Conservation (phyloP, 2,888 invertebrate genomes). For the Schizotus pectinicornis region DNA sequence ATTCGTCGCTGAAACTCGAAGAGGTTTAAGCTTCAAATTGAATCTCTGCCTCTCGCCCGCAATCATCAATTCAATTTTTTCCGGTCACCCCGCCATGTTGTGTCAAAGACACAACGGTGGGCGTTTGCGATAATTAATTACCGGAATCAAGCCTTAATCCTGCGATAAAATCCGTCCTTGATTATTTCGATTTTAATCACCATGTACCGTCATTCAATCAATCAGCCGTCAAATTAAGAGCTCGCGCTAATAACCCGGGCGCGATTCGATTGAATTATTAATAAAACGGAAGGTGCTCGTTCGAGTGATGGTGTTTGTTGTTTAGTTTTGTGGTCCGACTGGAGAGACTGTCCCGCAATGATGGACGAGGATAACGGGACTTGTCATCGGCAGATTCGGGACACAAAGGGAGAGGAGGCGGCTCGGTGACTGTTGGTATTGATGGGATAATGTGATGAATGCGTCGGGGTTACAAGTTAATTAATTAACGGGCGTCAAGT, state of each 20-base stretch:
- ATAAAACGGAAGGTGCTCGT: constrained; percentile 10
- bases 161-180: constrained; percentile 10
- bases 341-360: constrained; percentile 4
- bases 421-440: constrained; percentile 10
- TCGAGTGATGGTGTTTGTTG: background rate
- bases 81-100: too few species aligned
- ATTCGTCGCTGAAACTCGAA: too few species aligned
- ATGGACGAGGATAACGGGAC: constrained; percentile 15
- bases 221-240: constrained; percentile 20
- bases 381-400: constrained; percentile 13
- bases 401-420: constrained; percentile 5
- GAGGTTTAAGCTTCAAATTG: too few species aligned
- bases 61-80: too few species aligned
- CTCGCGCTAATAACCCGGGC: background rate
- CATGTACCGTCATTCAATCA: constrained; percentile 7
- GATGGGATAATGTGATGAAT: constrained; percentile 18
- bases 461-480: constrained; percentile 10
- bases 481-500: constrained; percentile 3
- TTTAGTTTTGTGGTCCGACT: constrained; percentile 3
- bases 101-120: too few species aligned
- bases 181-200: constrained; percentile 4
- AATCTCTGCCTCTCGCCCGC: too few species aligned
- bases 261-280: constrained; percentile 7
- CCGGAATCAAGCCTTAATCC: constrained; percentile 13
- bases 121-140: constrained; percentile 22